Percentiles rank a stretch among this genome's conserved stretches.
Conservation (phyloP, 2,797 vertebrate genomes). For the Podargus strigoides region DNA sequence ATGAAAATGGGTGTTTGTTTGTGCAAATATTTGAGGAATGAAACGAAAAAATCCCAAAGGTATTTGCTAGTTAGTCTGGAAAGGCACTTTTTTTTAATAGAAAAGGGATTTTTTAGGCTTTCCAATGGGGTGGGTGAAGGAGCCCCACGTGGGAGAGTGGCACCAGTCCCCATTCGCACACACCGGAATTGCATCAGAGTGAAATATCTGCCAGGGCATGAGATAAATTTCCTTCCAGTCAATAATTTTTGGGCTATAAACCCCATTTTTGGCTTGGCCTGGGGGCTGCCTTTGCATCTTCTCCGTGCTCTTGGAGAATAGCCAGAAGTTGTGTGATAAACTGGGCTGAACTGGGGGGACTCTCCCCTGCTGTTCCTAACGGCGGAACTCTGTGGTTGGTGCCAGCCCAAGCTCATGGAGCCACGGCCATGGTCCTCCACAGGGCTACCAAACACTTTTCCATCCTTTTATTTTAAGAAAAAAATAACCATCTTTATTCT, state of each 20-base stretch:
- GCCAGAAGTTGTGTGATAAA: neutral
- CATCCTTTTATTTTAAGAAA: neutral
- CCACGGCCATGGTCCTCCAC: accelerated
- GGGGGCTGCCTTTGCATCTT: neutral
- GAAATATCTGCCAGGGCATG: accelerated
- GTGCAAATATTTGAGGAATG: neutral
- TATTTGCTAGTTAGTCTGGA: neutral
- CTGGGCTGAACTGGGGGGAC: neutral
- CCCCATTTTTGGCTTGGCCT: neutral
- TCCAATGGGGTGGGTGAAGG: neutral
- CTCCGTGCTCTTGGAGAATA: neutral
- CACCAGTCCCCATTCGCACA: accelerated
- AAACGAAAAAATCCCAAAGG: neutral
- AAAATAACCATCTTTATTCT: neutral
- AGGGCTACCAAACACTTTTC: neutral
- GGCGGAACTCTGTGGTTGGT: accelerated
- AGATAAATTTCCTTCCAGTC: neutral
- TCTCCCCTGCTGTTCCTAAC: neutral
- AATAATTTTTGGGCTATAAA: neutral
- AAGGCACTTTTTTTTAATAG: neutral
- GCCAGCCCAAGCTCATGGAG: accelerated
- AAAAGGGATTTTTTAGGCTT: neutral
- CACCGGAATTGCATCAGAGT: accelerated
- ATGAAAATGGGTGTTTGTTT: neutral
- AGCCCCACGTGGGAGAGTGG: neutral